Conservation (phyloP, 23 tunicate genomes). For the Ciona savignyi region DNA sequence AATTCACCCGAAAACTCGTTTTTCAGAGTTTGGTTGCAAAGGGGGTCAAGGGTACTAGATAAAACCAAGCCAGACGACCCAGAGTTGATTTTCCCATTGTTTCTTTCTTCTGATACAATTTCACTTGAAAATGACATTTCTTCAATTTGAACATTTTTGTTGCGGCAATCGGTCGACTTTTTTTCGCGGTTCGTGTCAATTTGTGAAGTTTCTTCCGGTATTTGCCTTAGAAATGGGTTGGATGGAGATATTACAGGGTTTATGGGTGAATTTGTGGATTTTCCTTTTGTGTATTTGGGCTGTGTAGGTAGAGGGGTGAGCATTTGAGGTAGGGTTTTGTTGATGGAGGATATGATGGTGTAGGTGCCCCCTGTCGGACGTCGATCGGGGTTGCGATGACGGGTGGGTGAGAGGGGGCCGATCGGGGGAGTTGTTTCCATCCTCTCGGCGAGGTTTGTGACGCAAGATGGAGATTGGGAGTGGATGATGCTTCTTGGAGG, state of each 20-base stretch:
- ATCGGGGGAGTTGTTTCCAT: constrained; percentile 7
- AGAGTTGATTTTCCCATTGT: too few relatives aligned
- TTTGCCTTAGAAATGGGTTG: background rate
- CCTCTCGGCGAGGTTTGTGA: constrained; percentile 3
- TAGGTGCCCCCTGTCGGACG: constrained; percentile 30
- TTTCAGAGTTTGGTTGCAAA: too few relatives aligned
- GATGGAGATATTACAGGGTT: background rate
- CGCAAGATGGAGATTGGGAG: constrained; percentile 4
- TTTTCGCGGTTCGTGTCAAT: background rate
- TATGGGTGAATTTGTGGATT: background rate
- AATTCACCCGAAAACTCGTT: too few relatives aligned
- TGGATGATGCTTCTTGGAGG: background rate
- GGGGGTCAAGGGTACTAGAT: too few relatives aligned
- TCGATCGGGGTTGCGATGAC: background rate
- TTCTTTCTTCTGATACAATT: too few relatives aligned
- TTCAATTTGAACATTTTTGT: too few relatives aligned
- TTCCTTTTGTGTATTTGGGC: background rate
- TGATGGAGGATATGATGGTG: constrained; percentile 39
- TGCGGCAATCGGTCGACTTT: too few relatives aligned
- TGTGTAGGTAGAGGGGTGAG: constrained; percentile 59
- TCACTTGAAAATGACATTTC: too few relatives aligned
- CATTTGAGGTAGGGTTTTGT: constrained; percentile 62
- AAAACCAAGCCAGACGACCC: too few relatives aligned
- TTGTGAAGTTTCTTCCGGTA: background rate
- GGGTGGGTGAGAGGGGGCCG: constrained; percentile 41